These are phyloP conservation scores for Phoeniculus purpureus DNA, from an alignment of 2,797 vertebrate species.

Conservation along the genomic window DNA sequence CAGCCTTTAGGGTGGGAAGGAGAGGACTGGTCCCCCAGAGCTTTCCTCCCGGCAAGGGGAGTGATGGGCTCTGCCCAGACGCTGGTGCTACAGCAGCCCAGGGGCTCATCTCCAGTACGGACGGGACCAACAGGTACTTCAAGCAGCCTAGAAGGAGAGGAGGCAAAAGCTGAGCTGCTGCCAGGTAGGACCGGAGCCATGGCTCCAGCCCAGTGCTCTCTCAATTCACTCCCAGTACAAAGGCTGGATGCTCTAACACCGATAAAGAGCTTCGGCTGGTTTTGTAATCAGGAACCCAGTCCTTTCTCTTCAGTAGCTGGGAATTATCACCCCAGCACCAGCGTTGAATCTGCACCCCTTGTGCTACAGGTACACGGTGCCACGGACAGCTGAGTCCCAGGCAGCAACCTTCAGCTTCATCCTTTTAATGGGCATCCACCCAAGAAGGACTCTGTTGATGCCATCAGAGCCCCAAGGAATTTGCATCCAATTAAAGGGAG, in stretches of 20 bases:
- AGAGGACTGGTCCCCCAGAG: not conserved
- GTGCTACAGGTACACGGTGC: not conserved
- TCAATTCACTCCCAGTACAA: not conserved
- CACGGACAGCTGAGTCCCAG: not conserved
- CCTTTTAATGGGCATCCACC: not conserved
- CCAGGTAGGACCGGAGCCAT: not conserved
- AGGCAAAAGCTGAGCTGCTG: not conserved
- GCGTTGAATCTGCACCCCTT: accelerated
- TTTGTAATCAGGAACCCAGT: not conserved
- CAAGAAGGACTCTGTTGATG: not conserved
- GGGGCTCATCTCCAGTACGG: not conserved
- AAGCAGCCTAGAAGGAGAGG: not conserved
- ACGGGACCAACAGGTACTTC: conserved; percentile 29
- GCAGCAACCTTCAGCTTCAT: not conserved
- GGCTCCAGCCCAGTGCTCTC: not conserved
- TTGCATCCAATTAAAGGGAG: conserved; percentile 11
- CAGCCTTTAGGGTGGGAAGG: not conserved
- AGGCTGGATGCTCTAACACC: not conserved
- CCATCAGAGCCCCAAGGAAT: not conserved
- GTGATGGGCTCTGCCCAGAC: not conserved
- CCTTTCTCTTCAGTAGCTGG: not conserved
- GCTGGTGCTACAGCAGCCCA: not conserved
- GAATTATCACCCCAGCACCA: not conserved
- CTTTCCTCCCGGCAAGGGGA: not conserved
- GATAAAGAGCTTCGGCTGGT: not conserved